Base-by-base conservation (phyloP, 2,113 vertebrate genomes). In the Myodes glareolus region DNA sequence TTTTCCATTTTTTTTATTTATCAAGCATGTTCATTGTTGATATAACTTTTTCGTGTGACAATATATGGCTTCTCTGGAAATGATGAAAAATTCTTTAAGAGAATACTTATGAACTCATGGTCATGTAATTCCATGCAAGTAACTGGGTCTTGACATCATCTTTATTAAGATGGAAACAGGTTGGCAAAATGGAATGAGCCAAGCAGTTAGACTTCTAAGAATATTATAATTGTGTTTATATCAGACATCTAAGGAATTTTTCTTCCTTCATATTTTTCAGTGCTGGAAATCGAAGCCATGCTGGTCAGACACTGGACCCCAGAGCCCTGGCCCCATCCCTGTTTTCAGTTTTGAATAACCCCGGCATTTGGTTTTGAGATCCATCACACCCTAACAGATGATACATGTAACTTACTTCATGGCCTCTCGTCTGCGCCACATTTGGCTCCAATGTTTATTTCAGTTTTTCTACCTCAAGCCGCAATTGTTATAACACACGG, bases 1-100 rank as follows among this genome's bases (percentile, higher is more conserved):
- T 95, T 97, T 90, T 80, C 12, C 98, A 98, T 98, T 98, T 98
- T 61, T 42, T 63, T 42, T 39, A 98, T 98, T 98, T 97, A 98
- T 98, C 97, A 98, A 98, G 98, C 88, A 87, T 98, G 97, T 97
- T 98, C 98, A 98, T 97, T 98, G 97, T 97, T 98, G 98, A 98
- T 98, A 98, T 94, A 98, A 98, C 91, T 98, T 98, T 95, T 98
- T 97, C 93, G 90, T 96, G 96, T 88, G 88, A 93, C 50, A 82
- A 31, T 90, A 77, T 82, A 90, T 91, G 76, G 82, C 90, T 95
- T 97, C 94, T 95, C 45, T 3, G 5, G 75, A 97, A 97, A 95
- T 50, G 90, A 96, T 58, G 33, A 77, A 47, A 88, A 90, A 87
- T 65, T 65, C 55, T 95, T 97, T 81, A 91, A 75, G 89, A 94